Evolutionary conservation across 2,113 vertebrate genomes (phyloP).

Genomic region (Kobus ellipsiprymnus): DNA sequence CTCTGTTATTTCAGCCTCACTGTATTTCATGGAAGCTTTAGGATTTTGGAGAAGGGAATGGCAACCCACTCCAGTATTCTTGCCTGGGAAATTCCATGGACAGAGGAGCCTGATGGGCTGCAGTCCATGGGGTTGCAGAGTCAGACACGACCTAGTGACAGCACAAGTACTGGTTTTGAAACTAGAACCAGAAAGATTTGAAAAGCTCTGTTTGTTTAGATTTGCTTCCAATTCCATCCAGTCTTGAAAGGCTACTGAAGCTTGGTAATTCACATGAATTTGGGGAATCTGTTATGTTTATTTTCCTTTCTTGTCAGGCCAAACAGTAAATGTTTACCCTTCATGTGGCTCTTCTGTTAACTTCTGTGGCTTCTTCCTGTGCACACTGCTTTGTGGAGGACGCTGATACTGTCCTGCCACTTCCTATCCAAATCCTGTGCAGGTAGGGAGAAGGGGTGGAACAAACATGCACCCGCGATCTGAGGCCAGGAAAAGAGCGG

Average conservation of each 20-base stretch:
- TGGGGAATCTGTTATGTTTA: neutral
- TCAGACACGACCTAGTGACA: neutral
- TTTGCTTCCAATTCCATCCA: neutral
- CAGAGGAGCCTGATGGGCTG: neutral
- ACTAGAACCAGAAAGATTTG: neutral
- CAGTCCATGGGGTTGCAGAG: neutral
- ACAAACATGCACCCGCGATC: neutral
- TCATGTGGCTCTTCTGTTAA: neutral
- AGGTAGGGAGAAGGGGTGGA: neutral
- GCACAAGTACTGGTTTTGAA: neutral
- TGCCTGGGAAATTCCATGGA: neutral
- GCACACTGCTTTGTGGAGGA: neutral
- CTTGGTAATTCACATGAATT: neutral
- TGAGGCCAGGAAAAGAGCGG: neutral
- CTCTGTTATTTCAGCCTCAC: neutral
- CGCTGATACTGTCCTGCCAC: too few relatives aligned
- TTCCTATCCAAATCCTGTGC: neutral
- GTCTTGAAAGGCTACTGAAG: neutral
- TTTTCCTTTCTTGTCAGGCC: constrained; percentile 19
- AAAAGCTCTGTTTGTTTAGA: neutral
- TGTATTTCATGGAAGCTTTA: neutral
- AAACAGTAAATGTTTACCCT: constrained; percentile 11
- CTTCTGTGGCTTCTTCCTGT: neutral
- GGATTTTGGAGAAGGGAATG: neutral
- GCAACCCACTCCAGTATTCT: neutral